Conservation (phyloP, 2,113 vertebrate genomes). For the Meles meles region DNA sequence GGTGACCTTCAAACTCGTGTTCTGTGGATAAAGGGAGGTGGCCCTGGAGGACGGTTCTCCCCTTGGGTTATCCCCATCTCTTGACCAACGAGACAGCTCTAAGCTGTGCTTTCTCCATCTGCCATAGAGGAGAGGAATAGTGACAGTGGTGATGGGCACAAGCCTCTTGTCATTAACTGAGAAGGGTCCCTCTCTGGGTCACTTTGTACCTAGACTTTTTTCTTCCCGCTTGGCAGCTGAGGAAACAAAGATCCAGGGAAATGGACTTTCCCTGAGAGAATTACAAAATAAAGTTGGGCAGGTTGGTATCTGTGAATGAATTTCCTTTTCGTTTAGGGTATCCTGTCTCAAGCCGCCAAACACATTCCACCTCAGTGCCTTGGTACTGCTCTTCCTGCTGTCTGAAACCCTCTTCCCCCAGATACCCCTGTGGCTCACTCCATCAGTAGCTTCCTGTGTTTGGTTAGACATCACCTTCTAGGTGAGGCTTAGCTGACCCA, state of each 20-base stretch:
- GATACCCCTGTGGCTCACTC: background rate
- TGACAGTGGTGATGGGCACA: accelerated
- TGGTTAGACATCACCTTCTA: background rate
- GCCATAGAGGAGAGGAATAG: accelerated
- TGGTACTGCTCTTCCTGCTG: background rate
- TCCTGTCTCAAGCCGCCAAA: accelerated
- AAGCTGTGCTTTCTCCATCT: background rate
- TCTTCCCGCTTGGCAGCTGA: background rate
- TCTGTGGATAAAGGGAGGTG: background rate
- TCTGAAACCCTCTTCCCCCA: background rate
- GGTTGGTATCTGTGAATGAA: background rate
- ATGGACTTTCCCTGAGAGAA: background rate
- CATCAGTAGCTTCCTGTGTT: background rate
- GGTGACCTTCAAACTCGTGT: background rate
- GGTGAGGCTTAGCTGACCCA: background rate
- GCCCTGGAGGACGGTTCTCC: background rate
- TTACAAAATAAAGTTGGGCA: background rate
- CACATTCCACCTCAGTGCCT: background rate
- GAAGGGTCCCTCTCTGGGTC: background rate
- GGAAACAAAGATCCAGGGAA: background rate
- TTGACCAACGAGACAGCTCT: too few species aligned
- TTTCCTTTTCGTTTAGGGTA: too few species aligned
- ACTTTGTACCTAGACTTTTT: background rate
- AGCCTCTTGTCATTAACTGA: background rate
- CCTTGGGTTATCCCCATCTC: background rate